phyloP scores from a whole-genome alignment of 2,797 vertebrate genomes.

The Pseudochromis fuscus region DNA sequence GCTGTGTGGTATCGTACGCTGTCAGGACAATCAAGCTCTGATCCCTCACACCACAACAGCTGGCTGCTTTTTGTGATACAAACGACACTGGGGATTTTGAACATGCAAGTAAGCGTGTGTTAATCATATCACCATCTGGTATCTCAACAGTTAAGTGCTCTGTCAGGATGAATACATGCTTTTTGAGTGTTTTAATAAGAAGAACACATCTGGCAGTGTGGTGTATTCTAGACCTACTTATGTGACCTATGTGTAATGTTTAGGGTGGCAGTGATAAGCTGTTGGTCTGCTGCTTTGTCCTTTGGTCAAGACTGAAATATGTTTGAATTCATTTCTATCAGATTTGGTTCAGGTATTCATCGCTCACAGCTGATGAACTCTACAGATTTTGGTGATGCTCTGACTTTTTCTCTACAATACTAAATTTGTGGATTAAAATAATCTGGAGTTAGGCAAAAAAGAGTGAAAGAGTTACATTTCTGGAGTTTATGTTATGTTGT shows the following conservation, averaged over 20 bases:
- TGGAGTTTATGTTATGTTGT: too few species aligned
- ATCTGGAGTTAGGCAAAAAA: too few species aligned
- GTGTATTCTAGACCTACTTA: not conserved
- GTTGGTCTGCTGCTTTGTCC: not conserved
- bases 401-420: too few species aligned
- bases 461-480: too few species aligned
- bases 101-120: slow-evolving; percentile 48
- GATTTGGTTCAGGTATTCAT: too few species aligned
- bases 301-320: not conserved
- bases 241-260: not conserved
- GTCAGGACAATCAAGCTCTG: slow-evolving; percentile 40
- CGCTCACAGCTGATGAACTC: too few species aligned
- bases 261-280: not conserved
- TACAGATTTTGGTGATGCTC: too few species aligned
- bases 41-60: slow-evolving; percentile 56
- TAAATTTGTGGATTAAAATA: too few species aligned
- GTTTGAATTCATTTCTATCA: too few species aligned
- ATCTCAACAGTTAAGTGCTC: slow-evolving; percentile 22
- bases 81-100: slow-evolving; percentile 43
- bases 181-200: slow-evolving; percentile 3
- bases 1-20: slow-evolving; percentile 57
- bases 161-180: not conserved
- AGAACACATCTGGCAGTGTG: not conserved
- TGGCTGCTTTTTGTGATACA: slow-evolving; percentile 55
- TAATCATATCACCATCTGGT: slow-evolving; percentile 44